These are phyloP conservation scores for Germaria angustata DNA, from an alignment of 2,888 invertebrate genomes.

Conservation along the genomic window DNA sequence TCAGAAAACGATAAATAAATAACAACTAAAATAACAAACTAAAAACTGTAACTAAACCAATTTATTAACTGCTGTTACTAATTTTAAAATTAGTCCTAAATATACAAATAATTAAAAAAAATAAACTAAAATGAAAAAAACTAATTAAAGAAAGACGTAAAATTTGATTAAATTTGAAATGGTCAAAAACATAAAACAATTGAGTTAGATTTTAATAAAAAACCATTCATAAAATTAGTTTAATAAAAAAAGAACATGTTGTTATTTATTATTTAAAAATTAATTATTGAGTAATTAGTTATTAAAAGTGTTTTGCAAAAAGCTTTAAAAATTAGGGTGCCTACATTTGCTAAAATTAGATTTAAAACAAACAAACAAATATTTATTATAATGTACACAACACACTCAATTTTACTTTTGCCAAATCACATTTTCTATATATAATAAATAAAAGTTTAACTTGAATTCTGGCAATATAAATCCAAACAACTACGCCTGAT, in stretches of 20 bases:
- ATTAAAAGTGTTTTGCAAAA: constrained; percentile 80
- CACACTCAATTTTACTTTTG: background rate
- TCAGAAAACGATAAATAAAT: constrained; percentile 21
- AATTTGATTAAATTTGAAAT: constrained; percentile 38
- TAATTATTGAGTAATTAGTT: constrained; percentile 73
- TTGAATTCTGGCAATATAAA: too few species aligned
- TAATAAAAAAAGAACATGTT: constrained; percentile 51
- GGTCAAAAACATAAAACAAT: constrained; percentile 31
- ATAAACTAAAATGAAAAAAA: constrained; percentile 54
- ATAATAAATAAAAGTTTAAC: constrained; percentile 7
- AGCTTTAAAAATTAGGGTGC: constrained; percentile 81
- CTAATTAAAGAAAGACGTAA: constrained; percentile 11
- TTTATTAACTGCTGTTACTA: constrained; percentile 29
- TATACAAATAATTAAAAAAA: constrained; percentile 56
- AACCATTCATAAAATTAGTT: constrained; percentile 47
- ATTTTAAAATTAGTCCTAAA: constrained; percentile 45
- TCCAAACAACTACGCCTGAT: too few species aligned
- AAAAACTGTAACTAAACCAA: constrained; percentile 30
- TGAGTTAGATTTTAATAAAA: constrained; percentile 34
- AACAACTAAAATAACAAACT: constrained; percentile 19
- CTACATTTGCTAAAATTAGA: constrained; percentile 80
- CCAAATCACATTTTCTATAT: constrained; percentile 15
- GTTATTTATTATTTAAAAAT: constrained; percentile 67
- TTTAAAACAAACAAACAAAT: constrained; percentile 69
- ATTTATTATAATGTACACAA: constrained; percentile 19